Percentiles rank a stretch among this genome's conserved stretches.
Evolutionary conservation across 2,888 invertebrate species (phyloP).

Genomic region (Drosophila ustulata): DNA sequence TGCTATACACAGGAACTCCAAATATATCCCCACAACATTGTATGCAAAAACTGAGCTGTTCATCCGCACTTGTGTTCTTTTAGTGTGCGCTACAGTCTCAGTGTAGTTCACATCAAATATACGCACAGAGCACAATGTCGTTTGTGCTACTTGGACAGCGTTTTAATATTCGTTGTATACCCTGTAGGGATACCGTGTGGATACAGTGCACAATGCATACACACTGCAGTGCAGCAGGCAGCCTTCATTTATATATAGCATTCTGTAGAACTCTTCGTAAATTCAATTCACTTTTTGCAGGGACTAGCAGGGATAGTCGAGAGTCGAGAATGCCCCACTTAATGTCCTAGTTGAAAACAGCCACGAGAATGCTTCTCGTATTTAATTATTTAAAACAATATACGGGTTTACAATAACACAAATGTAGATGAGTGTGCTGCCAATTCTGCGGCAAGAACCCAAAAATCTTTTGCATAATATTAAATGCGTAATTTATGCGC

Average conservation of each 20-base stretch:
- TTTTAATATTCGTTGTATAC: slow-evolving; percentile 25
- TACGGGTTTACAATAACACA: slow-evolving; percentile 6
- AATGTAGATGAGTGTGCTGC: slow-evolving; percentile 10
- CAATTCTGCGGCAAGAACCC: slow-evolving; percentile 11
- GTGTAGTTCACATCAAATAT: slow-evolving; percentile 3
- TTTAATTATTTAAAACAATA: slow-evolving; percentile 64
- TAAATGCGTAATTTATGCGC: slow-evolving; percentile 48
- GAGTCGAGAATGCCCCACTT: slow-evolving; percentile 1
- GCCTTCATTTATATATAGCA: not conserved
- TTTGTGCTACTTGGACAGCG: slow-evolving; percentile 13
- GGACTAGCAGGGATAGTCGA: not conserved
- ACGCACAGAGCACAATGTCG: slow-evolving; percentile 2
- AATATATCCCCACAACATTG: not conserved
- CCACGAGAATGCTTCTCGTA: slow-evolving; percentile 14
- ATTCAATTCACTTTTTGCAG: not conserved
- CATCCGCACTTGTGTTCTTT: too few species aligned
- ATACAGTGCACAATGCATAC: not conserved
- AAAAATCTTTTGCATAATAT: slow-evolving; percentile 17
- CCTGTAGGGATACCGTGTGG: slow-evolving; percentile 6
- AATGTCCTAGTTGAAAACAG: slow-evolving; percentile 4
- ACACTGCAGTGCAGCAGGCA: not conserved
- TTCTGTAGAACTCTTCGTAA: not conserved
- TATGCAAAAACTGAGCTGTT: not conserved
- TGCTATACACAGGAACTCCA: not conserved
- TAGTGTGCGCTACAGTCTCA: not conserved